phyloP scores from a whole-genome alignment of 92 coral and sea anemone species.

The Porites cylindrica region DNA sequence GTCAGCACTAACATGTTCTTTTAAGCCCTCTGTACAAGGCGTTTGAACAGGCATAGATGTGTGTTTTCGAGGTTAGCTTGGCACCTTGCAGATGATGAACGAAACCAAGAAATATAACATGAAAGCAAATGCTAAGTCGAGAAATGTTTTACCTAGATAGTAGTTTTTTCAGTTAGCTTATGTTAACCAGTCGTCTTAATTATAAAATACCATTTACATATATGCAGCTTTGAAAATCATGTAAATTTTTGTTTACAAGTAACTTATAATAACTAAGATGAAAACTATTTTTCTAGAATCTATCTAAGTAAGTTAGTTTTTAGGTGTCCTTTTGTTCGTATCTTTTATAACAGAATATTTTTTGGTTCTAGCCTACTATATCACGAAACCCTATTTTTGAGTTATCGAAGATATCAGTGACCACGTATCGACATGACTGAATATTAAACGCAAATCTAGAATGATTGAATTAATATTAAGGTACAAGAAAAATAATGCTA shows the following conservation, averaged over 20 bases:
- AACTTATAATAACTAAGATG: background rate
- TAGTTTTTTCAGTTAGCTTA: background rate
- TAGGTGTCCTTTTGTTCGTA: background rate
- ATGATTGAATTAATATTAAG: slow-evolving; percentile 50
- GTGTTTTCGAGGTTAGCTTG: background rate
- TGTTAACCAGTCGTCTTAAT: background rate
- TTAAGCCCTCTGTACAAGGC: too few relatives aligned
- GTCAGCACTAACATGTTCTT: too few relatives aligned
- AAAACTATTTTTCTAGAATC: background rate
- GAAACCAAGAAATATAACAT: slow-evolving; percentile 27
- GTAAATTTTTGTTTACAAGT: background rate
- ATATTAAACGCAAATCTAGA: slow-evolving; percentile 21
- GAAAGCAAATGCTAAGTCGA: background rate
- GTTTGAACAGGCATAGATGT: background rate
- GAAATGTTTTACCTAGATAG: background rate
- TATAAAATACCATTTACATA: too few relatives aligned
- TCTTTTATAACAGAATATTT: background rate
- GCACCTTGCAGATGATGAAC: background rate
- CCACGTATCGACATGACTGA: background rate
- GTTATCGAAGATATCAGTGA: background rate
- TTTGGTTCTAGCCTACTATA: background rate
- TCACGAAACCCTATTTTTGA: background rate
- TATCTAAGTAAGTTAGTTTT: background rate
- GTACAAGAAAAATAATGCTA: slow-evolving; percentile 65
- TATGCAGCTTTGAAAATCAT: background rate